A percentile compares a stretch with the other conserved stretches of the same genome.
These are phyloP conservation scores for Aradophagus sp. DNA, from an alignment of 1,140 invertebrate genomes.

Conservation along the genomic window DNA sequence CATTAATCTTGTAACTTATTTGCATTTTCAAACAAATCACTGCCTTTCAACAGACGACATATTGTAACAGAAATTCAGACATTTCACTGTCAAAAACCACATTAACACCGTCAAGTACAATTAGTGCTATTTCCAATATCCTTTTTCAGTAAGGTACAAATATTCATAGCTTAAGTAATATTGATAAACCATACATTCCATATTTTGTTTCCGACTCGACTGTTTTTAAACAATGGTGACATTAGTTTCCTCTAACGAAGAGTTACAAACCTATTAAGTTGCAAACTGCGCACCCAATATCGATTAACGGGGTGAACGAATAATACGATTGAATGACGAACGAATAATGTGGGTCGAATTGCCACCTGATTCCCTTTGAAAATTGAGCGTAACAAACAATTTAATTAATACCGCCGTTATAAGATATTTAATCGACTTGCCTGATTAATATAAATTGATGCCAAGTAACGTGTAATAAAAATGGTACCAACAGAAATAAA, in stretches of 20 bases:
- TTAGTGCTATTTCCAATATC: too few relatives aligned
- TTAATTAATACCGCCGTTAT: conserved; percentile 46
- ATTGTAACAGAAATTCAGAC: too few relatives aligned
- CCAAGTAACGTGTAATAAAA: too few relatives aligned
- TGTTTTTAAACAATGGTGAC: conserved; percentile 40
- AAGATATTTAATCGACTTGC: conserved; percentile 36
- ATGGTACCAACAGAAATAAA: too few relatives aligned
- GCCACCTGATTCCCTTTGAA: conserved; percentile 57
- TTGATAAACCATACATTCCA: too few relatives aligned
- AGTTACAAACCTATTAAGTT: conserved; percentile 55
- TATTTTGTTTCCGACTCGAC: conserved; percentile 8
- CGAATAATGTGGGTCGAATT: conserved; percentile 53
- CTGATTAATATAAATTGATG: conserved; percentile 18
- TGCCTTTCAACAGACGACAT: too few relatives aligned
- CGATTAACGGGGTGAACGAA: conserved; percentile 53
- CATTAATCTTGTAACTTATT: too few relatives aligned
- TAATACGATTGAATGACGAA: conserved; percentile 58
- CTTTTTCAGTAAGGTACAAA: too few relatives aligned
- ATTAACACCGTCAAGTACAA: too few relatives aligned
- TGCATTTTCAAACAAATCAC: too few relatives aligned
- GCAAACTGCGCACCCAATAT: conserved; percentile 54
- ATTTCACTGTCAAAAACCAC: too few relatives aligned
- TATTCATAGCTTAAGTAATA: too few relatives aligned
- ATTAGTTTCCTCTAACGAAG: conserved; percentile 24
- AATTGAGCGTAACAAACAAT: conserved; percentile 54